These are phyloP conservation scores for Chymomyza costata DNA, from an alignment of 1,140 invertebrate species.

Conservation along the genomic window DNA sequence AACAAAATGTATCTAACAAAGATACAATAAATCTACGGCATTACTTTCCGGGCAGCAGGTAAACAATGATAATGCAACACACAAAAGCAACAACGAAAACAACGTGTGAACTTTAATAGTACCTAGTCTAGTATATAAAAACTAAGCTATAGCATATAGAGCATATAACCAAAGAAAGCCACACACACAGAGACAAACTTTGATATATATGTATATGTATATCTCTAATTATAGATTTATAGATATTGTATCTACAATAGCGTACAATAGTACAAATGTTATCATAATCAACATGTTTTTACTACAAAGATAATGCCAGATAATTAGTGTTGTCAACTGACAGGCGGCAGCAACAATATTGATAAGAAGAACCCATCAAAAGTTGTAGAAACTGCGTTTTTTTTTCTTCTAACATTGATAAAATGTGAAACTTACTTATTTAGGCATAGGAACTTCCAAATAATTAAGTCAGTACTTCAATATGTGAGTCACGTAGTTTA, in stretches of 20 bases:
- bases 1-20: slow-evolving; percentile 27
- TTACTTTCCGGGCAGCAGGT: slow-evolving; percentile 18
- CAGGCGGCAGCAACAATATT: background rate
- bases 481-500: slow-evolving; percentile 52
- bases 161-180: slow-evolving; percentile 5
- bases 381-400: too few relatives aligned
- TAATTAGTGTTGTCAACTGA: slow-evolving; percentile 3
- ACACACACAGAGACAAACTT: too few relatives aligned
- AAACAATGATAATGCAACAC: slow-evolving; percentile 37
- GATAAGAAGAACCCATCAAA: slow-evolving; percentile 4
- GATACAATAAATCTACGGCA: slow-evolving; percentile 16
- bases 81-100: slow-evolving; percentile 2
- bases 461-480: slow-evolving; percentile 5
- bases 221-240: slow-evolving; percentile 60
- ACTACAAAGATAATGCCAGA: slow-evolving; percentile 17
- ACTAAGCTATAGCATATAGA: slow-evolving; percentile 23
- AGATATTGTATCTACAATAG: slow-evolving; percentile 55
- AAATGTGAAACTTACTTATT: slow-evolving; percentile 7
- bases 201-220: background rate
- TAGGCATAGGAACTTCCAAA: slow-evolving; percentile 35
- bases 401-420: slow-evolving; percentile 24
- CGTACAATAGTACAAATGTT: slow-evolving; percentile 49
- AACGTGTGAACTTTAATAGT: slow-evolving; percentile 23
- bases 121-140: slow-evolving; percentile 23
- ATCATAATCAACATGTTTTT: slow-evolving; percentile 27